Base-by-base conservation (phyloP, 1,140 invertebrate species). In the Drosophila arawakana region DNA sequence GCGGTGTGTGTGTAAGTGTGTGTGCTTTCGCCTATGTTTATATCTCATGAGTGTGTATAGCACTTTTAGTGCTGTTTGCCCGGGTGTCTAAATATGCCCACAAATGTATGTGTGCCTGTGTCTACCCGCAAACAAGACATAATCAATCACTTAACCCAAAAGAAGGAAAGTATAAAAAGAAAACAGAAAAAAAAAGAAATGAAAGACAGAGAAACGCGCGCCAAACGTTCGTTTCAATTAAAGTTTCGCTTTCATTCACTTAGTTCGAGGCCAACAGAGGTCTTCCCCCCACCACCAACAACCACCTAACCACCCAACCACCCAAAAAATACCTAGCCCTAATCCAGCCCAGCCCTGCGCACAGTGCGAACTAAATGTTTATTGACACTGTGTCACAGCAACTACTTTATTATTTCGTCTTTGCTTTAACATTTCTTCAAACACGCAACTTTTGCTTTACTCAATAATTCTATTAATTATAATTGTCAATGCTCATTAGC, bases 211-310 rank as follows among this genome's bases (percentile, higher is more conserved):
- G 13, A 68, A 55, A 44, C 49, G 58, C 66, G 76, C 76, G 69
- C 72, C 79, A 83, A 86, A 79, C 70, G 84, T 80, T 88, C 80
- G 54, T 83, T 88, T 88, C 83, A 88, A 88, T 88, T 88, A 88
- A 83, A 89, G 76, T 88, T 89, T 89, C 84, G 70, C 55, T 88
- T 88, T 89, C 84, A 88, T 88, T 88, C 82, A 86, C 80, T 86
- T 82, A 89, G 65, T 39, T 35, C 18, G 18, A 34, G 25, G 59
- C 35, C 37, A 18, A 35, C n/a, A 52, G 55, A 30, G 25, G 25
- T 5, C 25, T 30, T 61, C n/a, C 3, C n/a, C n/a, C 41, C 1
- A 21, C 18, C 18, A 2, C 11, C n/a, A 39, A 15, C 15, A 15
- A 15, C 15, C 15, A 15, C 15, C 15, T 15, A 15, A 15, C 15